Percentiles rank a stretch among this genome's conserved stretches.
Conservation (phyloP, 2,888 invertebrate species). For the Thalpophila matura region DNA sequence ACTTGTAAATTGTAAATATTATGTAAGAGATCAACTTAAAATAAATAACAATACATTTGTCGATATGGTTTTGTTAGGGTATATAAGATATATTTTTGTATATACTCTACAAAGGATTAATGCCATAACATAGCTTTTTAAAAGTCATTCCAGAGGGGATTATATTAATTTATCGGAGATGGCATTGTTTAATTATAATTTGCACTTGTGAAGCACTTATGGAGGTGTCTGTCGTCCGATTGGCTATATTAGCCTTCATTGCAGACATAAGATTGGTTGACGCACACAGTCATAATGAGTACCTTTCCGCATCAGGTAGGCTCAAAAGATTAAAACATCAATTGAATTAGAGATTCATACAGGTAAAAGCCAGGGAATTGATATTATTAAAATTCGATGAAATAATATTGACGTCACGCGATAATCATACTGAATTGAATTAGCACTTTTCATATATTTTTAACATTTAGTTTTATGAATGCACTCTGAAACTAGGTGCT, state of each 20-base stretch:
- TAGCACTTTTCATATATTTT: too few relatives aligned
- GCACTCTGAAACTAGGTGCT: neutral
- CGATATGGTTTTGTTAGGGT: slow-evolving; percentile 23
- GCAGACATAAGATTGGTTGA: neutral
- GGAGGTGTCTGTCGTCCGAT: neutral
- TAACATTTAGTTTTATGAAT: neutral
- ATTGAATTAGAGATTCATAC: neutral
- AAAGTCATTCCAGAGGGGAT: slow-evolving; percentile 52
- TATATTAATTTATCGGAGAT: slow-evolving; percentile 11
- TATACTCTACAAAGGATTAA: slow-evolving; percentile 39
- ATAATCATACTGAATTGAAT: too few relatives aligned
- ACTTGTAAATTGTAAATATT: slow-evolving; percentile 62
- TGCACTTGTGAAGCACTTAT: neutral
- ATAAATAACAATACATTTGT: slow-evolving; percentile 13
- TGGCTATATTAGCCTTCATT: neutral
- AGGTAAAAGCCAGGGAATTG: neutral
- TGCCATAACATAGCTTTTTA: slow-evolving; percentile 41
- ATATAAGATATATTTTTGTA: slow-evolving; percentile 51
- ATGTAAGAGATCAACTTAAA: slow-evolving; percentile 29
- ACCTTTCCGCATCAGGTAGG: too few relatives aligned
- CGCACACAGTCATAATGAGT: too few relatives aligned
- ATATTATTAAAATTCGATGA: neutral
- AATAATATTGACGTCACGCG: too few relatives aligned
- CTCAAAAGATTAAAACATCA: neutral
- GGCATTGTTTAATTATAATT: slow-evolving; percentile 27